These are phyloP conservation scores for Coccyzus lansbergi DNA, from an alignment of 2,797 vertebrate species.

Conservation along the genomic window DNA sequence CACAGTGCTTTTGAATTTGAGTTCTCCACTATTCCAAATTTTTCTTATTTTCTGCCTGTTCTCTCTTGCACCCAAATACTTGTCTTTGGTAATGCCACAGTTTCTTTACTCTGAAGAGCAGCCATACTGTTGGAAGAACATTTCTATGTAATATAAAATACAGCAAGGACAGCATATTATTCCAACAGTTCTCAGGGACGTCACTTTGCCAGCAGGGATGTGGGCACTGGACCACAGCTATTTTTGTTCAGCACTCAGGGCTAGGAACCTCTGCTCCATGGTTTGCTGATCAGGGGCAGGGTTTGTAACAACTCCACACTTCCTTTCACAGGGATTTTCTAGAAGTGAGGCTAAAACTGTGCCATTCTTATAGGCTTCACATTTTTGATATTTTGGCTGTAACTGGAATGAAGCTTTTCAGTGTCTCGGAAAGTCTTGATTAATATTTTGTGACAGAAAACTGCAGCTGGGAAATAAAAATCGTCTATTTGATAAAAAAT, in stretches of 20 bases:
- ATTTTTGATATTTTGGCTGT: not conserved
- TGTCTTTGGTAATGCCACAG: not conserved
- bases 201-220: not conserved
- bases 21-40: not conserved
- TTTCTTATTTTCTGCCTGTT: not conserved
- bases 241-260: not conserved
- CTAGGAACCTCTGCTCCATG: not conserved
- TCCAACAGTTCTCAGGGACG: not conserved
- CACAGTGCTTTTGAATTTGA: accelerated
- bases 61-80: not conserved
- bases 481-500: not conserved
- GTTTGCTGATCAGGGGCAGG: not conserved
- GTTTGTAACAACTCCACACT: accelerated
- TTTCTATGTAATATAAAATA: not conserved
- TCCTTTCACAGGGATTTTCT: not conserved
- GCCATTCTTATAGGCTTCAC: constrained; percentile 4
- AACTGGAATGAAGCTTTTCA: not conserved
- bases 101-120: not conserved
- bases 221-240: not conserved
- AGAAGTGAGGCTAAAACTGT: not conserved
- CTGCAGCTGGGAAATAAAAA: not conserved
- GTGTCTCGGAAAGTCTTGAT: not conserved
- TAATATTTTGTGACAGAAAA: not conserved
- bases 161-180: not conserved
- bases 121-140: not conserved